These are phyloP conservation scores for Platysternon megacephalum DNA, from an alignment of 2,113 vertebrate genomes.

Conservation along the genomic window DNA sequence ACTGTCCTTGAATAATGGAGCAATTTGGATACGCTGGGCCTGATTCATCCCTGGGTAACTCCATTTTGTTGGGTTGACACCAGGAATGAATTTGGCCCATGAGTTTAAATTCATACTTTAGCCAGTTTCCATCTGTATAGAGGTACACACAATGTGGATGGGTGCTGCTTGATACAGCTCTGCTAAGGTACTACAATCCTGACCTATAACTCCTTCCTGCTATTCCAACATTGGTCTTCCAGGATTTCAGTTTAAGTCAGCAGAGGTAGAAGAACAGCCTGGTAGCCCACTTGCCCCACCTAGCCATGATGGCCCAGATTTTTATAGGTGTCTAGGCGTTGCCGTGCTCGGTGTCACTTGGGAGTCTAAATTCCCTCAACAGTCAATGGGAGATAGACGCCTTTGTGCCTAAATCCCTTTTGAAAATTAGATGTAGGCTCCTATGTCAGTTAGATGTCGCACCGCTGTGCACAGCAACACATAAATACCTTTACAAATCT, in stretches of 20 bases:
- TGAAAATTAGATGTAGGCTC: background rate
- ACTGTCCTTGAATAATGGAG: background rate
- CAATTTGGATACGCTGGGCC: background rate
- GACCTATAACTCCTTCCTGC: background rate
- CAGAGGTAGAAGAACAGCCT: no score
- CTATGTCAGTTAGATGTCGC: background rate
- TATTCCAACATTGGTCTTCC: background rate
- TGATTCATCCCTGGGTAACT: background rate
- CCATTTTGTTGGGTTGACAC: background rate
- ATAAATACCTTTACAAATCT: background rate
- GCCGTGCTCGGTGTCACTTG: background rate
- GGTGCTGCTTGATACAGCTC: background rate
- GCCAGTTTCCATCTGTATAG: background rate
- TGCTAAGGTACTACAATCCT: background rate
- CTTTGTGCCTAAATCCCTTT: background rate
- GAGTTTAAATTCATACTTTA: background rate
- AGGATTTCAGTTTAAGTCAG: background rate
- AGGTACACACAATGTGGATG: accelerated
- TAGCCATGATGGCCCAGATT: background rate
- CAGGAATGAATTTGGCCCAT: background rate
- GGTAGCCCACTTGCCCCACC: no score
- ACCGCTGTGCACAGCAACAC: background rate
- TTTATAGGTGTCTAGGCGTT: background rate
- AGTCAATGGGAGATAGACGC: background rate
- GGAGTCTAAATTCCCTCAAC: background rate